phyloP scores from a whole-genome alignment of 2,797 vertebrate species.

The Girardinus metallicus region DNA sequence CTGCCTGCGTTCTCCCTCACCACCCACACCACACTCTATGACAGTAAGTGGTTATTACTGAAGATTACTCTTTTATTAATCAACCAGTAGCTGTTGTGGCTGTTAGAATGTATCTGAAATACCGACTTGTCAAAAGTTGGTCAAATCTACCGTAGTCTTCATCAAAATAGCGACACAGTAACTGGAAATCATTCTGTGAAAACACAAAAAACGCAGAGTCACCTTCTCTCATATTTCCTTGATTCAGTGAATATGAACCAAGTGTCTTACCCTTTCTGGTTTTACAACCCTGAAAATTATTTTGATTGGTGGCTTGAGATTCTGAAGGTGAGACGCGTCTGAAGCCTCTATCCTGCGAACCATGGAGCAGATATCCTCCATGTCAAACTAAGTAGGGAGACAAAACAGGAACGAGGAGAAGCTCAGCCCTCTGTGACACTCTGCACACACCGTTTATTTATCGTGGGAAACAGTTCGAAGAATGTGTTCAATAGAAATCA shows the following conservation, averaged over 20 bases:
- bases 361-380: conserved; percentile 28
- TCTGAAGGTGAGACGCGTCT: rapidly evolving
- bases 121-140: not conserved
- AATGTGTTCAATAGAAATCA: not conserved
- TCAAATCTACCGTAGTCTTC: conserved; percentile 22
- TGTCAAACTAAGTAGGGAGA: conserved; percentile 29
- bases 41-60: not conserved
- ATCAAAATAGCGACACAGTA: conserved; percentile 57
- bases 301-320: conserved; percentile 31
- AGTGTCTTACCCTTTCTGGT: conserved; percentile 26
- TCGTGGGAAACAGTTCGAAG: not conserved
- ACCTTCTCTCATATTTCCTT: not conserved
- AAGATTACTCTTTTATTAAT: not conserved
- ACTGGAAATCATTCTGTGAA: conserved; percentile 31
- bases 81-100: not conserved
- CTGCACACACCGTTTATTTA: not conserved
- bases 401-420: not conserved
- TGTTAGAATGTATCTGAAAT: not conserved
- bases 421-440: not conserved
- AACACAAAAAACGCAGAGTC: conserved; percentile 10
- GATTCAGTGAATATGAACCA: not conserved
- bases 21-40: too few species aligned
- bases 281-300: conserved; percentile 53
- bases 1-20: too few species aligned
- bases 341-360: conserved; percentile 65